phyloP scores from a whole-genome alignment of 2,888 invertebrate species.

The Holacanthella duospinosa region DNA sequence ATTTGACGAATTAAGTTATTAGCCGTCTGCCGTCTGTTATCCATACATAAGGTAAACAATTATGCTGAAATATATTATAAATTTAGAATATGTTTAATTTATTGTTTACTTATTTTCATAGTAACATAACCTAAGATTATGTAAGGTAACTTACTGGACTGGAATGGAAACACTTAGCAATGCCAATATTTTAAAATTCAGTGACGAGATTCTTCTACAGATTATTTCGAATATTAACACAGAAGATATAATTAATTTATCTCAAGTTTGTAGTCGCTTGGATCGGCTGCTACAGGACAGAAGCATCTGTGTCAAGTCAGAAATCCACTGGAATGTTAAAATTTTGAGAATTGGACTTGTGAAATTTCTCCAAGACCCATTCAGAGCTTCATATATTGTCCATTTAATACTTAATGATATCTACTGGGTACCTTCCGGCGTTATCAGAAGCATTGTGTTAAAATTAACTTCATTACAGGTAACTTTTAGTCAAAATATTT shows the following conservation, averaged over 20 bases:
- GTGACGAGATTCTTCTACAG: constrained; percentile 29
- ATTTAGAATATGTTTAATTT: background rate
- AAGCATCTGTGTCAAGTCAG: constrained; percentile 20
- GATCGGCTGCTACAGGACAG: constrained; percentile 24
- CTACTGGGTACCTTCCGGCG: constrained; percentile 33
- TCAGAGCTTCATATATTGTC: constrained; percentile 19
- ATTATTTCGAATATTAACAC: constrained; percentile 21
- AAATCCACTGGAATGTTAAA: constrained; percentile 20
- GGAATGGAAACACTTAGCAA: background rate
- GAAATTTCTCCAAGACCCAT: constrained; percentile 22
- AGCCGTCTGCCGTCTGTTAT: no score
- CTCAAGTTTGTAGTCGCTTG: constrained; percentile 25
- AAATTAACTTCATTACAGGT: constrained; percentile 26
- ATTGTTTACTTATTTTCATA: background rate
- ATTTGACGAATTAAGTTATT: no score
- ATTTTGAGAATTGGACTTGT: constrained; percentile 15
- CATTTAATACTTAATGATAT: constrained; percentile 24
- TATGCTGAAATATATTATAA: no score
- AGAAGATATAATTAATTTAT: constrained; percentile 24
- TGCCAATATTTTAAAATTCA: constrained; percentile 9
- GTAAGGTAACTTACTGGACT: background rate
- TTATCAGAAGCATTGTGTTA: constrained; percentile 20
- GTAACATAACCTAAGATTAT: no score
- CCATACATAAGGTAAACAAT: no score
- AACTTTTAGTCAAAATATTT: no score